Base-by-base conservation (phyloP, 2,888 invertebrate genomes). In the Apomyelois bistriatella region DNA sequence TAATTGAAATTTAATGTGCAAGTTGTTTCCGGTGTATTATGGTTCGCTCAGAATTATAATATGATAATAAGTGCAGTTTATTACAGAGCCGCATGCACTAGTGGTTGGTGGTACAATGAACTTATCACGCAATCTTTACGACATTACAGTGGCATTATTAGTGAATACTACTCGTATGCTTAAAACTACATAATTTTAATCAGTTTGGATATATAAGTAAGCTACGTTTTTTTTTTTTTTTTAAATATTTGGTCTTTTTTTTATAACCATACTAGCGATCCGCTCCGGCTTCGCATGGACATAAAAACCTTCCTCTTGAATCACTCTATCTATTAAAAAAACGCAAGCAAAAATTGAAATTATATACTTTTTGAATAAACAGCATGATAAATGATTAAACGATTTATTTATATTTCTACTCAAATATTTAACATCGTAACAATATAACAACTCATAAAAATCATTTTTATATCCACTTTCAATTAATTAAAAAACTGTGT, bases 41-140 rank as follows among this genome's bases (percentile, higher is more conserved):
- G n/a, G 32, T 46, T 32, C 32, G 16, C 46, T 32, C 32, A 13
- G 46, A 3, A 43, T 32, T 46, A 35, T 46, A 46, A 46, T 46
- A 46, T 46, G 46, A 46, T 32, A 46, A 46, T 46, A 46, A 46
- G 46, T 46, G 28, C 30, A 13, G 46, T 46, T 46, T 32, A 46
- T 46, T 46, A 32, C 32, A 15, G 32, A 0, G 9, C 46, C 8
- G 46, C 46, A 46, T 46, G 46, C 46, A 46, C 46, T 4, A 13
- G 15, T 28, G 22, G 32, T 8, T 4, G 38, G 15, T 28, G 22
- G 32, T 8, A 46, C 32, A 43, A 43, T 13, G 30, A 30, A 43
- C 30, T 28, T 46, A 46, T 46, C 46, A 46, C 32, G 46, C 46
- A 30, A 46, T 46, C 46, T 46, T 30, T 43, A 30, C 12, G 28